Evolutionary conservation across 2,888 invertebrate species (phyloP), one percentile per base, ranked within the genome.

Genomic region (Limnephilus rhombicus): DNA sequence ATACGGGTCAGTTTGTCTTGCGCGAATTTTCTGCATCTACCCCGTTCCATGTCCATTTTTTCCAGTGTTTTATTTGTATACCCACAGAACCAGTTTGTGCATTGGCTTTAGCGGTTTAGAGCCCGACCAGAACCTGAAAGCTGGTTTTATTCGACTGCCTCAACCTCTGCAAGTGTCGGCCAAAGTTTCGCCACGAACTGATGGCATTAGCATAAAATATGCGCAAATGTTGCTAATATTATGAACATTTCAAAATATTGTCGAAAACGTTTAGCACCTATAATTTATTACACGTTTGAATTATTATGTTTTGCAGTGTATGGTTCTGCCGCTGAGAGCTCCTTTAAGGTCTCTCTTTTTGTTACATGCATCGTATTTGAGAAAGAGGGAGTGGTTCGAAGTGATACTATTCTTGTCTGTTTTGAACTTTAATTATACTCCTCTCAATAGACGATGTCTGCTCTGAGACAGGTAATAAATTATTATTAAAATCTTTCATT

Each of bases 21-120:
- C 89, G 29, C 45, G 34, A 49, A 81, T 82, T 45, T 81, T 89
- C 13, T 41, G 89, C 89, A 81, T 88, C 88, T 68, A 68, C 68
- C 81, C 80, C 81, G 80, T 81, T 29, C 1, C 88, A 37, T 88
- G 88, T 88, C 34, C 88, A 88, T 88, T 88, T 88, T 88, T 88
- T 80, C 80, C 34, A 34, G 80, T 88, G 88, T 37, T 88, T 88
- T 88, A 88, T 88, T 88, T 88, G 89, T 82, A 29, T 86, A 34
- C 41, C 34, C 68, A 45, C 41, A 31, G 45, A 89, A 89, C 89
- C 85, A 90, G 90, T 90, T 90, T 90, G 29, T 90, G 90, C 85
- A 68, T n/a, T 83, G 45, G 53, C 31, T 82, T 90, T 82, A 37
- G 45, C 90, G 37, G 53, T 68, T 31, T 68, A 68, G 68, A 18